Evolutionary conservation across 2,113 vertebrate species (phyloP).

Genomic region (Ondatra zibethicus): DNA sequence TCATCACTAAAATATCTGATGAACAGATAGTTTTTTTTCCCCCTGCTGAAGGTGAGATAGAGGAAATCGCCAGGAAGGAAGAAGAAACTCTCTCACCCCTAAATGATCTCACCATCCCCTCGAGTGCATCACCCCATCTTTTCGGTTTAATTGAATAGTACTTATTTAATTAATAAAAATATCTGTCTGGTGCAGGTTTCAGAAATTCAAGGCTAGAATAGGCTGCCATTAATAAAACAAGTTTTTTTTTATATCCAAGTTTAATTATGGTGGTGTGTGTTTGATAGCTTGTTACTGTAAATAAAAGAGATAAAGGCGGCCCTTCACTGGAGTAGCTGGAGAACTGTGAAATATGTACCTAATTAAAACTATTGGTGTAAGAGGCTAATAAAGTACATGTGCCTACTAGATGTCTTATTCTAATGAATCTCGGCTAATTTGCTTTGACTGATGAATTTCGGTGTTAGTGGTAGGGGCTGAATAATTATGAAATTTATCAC

Average conservation of each 20-base stretch:
- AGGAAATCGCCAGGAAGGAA: constrained; percentile 73
- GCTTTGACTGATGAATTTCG: constrained; percentile 98
- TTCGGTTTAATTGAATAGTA: constrained; percentile 53
- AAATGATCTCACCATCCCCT: background rate
- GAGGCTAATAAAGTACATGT: constrained; percentile 98
- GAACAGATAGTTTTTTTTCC: constrained; percentile 55
- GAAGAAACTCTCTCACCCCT: constrained; percentile 58
- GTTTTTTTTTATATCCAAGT: constrained; percentile 81
- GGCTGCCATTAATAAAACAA: constrained; percentile 79
- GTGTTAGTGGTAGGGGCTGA: constrained; percentile 93
- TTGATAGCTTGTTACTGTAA: constrained; percentile 93
- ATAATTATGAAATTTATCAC: constrained; percentile 97
- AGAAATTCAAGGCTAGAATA: constrained; percentile 78
- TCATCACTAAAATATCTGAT: constrained; percentile 82
- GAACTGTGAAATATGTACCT: constrained; percentile 99
- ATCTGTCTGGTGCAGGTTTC: constrained; percentile 73
- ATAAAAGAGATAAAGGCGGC: constrained; percentile 94
- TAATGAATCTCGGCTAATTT: constrained; percentile 99
- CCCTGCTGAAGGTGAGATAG: constrained; percentile 85
- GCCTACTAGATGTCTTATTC: constrained; percentile 95
- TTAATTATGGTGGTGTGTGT: constrained; percentile 89
- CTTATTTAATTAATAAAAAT: constrained; percentile 73
- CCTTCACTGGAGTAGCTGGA: constrained; percentile 93
- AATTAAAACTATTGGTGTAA: constrained; percentile 99
- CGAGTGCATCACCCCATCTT: fast-evolving